Evolutionary conservation across 2,113 vertebrate species (phyloP).

Genomic region (Thunnus maccoyii): DNA sequence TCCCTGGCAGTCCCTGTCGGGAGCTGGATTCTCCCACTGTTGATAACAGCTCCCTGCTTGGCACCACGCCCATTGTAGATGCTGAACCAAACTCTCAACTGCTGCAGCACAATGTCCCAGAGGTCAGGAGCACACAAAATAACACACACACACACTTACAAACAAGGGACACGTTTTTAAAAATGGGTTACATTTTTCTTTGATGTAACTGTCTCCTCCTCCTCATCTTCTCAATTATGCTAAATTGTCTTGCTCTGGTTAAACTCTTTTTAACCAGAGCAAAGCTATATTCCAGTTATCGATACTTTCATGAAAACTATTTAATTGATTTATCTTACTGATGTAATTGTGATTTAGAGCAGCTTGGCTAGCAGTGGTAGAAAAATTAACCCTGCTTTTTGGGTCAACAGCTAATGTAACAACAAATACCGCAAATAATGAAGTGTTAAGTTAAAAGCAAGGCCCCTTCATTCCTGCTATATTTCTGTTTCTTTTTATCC

Average conservation of each 20-base stretch:
- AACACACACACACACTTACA: constrained; percentile 27
- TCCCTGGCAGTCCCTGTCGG: constrained; percentile 90
- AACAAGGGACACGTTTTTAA: background rate
- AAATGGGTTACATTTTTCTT: background rate
- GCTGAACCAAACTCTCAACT: constrained; percentile 70
- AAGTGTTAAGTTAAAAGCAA: too few species aligned
- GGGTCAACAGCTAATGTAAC: too few species aligned
- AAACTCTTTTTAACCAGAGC: background rate
- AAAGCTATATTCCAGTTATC: background rate
- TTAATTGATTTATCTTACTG: background rate
- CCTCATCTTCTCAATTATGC: too few species aligned
- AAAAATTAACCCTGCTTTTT: too few species aligned
- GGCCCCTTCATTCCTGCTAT: too few species aligned
- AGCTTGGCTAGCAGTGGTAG: too few species aligned
- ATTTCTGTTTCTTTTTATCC: background rate
- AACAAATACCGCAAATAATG: too few species aligned
- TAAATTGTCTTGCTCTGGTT: too few species aligned
- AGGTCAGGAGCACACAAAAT: constrained; percentile 72
- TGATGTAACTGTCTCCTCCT: too few species aligned
- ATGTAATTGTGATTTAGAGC: background rate
- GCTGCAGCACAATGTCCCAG: constrained; percentile 73
- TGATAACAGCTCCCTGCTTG: constrained; percentile 54
- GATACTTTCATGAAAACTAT: background rate
- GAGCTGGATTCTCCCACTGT: constrained; percentile 77
- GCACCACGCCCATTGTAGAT: constrained; percentile 45